Conservation (phyloP, 2,113 vertebrate genomes). For the Odocoileus virginianus region DNA sequence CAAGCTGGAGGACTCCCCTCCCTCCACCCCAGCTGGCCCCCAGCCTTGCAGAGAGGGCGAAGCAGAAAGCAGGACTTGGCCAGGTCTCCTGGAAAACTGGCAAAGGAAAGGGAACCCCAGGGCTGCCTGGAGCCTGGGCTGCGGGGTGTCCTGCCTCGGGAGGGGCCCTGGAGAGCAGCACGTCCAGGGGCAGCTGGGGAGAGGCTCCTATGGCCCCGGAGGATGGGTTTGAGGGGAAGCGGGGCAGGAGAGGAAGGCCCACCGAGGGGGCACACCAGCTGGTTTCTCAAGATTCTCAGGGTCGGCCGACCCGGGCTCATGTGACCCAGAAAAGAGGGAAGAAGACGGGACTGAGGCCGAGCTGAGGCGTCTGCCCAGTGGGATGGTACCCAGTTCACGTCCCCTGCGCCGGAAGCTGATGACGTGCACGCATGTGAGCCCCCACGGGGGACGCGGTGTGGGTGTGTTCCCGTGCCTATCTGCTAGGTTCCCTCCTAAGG, state of each 20-base stretch:
- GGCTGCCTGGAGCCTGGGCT: neutral
- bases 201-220: neutral
- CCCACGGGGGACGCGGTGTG: neutral
- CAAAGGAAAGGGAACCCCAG: neutral
- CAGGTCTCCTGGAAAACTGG: neutral
- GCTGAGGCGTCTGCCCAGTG: neutral
- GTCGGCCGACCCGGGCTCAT: neutral
- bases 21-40: neutral
- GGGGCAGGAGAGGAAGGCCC: neutral
- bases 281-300: neutral
- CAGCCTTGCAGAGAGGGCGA: neutral
- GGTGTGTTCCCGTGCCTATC: neutral
- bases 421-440: neutral
- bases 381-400: neutral
- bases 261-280: neutral
- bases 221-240: fast-evolving
- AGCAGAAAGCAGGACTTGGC: neutral
- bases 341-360: neutral
- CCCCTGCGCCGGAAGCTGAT: conserved; percentile 32
- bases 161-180: neutral
- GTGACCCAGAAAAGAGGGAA: neutral
- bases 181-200: neutral
- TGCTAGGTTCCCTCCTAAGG: conserved; percentile 7
- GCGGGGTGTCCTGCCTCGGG: neutral
- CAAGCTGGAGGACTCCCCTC: neutral